These are phyloP conservation scores for Thelaira solivaga DNA, from an alignment of 2,888 invertebrate genomes.

Conservation along the genomic window DNA sequence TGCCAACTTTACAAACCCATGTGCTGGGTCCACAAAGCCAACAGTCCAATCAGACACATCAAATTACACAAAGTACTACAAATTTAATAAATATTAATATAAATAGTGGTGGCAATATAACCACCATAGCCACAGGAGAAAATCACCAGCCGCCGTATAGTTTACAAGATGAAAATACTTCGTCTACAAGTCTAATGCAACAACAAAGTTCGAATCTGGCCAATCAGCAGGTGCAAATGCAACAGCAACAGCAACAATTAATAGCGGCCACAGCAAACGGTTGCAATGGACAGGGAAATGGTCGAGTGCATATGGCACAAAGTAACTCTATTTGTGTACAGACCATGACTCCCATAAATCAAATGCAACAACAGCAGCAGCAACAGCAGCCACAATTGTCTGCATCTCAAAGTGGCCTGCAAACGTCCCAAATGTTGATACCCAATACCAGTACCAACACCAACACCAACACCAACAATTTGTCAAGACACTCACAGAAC, in stretches of 20 bases:
- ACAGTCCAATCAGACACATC: conserved; percentile 71
- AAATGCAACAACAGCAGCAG: conserved; percentile 65
- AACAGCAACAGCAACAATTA: conserved; percentile 57
- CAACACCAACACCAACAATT: conserved; percentile 63
- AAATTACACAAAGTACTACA: conserved; percentile 77
- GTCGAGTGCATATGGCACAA: conserved; percentile 65
- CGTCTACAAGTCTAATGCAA: conserved; percentile 42
- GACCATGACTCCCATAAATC: conserved; percentile 64
- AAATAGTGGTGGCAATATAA: conserved; percentile 76
- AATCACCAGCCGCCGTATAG: conserved; percentile 76
- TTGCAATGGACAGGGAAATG: conserved; percentile 38
- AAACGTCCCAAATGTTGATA: conserved; percentile 39
- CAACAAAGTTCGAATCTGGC: conserved; percentile 50
- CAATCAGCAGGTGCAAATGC: conserved; percentile 61
- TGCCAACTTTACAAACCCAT: conserved; percentile 55
- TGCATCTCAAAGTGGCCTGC: conserved; percentile 40
- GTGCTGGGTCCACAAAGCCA: conserved; percentile 62
- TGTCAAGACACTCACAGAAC: conserved; percentile 64
- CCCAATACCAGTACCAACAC: neutral
- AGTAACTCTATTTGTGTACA: conserved; percentile 70
- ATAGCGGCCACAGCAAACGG: conserved; percentile 40
- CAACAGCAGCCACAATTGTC: conserved; percentile 57
- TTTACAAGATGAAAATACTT: conserved; percentile 68
- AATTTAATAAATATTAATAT: conserved; percentile 77
- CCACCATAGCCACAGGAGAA: conserved; percentile 77